These are phyloP conservation scores for Spea multiplicata DNA, from an alignment of 2,113 vertebrate genomes.

Conservation along the genomic window DNA sequence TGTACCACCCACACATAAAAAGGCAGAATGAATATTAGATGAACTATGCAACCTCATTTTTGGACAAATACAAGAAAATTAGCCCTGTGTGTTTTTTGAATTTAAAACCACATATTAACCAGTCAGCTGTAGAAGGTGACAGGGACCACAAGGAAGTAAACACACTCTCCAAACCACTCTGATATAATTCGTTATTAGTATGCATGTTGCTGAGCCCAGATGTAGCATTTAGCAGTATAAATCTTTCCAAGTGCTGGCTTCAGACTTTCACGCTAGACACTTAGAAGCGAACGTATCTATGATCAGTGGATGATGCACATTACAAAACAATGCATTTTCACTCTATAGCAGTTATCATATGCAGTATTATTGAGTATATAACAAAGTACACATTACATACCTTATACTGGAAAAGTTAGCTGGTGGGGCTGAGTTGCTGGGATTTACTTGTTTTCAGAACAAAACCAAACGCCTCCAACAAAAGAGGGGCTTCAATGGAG, in stretches of 20 bases:
- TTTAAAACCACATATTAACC: constrained; percentile 86
- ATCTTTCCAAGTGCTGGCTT: constrained; percentile 79
- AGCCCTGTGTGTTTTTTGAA: constrained; percentile 88
- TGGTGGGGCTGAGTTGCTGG: no score
- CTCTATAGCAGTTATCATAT: constrained; percentile 63
- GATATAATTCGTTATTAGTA: constrained; percentile 93
- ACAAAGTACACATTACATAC: constrained; percentile 57
- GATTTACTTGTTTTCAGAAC: no score
- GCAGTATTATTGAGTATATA: constrained; percentile 62
- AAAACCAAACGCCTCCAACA: no score
- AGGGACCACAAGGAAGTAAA: constrained; percentile 88
- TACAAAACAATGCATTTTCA: constrained; percentile 71
- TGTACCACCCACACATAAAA: constrained; percentile 85
- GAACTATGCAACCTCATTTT: constrained; percentile 89
- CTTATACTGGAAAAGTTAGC: no score
- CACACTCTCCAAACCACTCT: constrained; percentile 83
- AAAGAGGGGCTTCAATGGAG: no score
- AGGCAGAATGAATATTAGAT: constrained; percentile 77
- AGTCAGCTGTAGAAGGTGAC: constrained; percentile 85
- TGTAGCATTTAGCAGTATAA: constrained; percentile 90
- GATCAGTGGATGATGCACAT: constrained; percentile 69
- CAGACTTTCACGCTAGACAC: constrained; percentile 74
- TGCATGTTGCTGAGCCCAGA: constrained; percentile 92
- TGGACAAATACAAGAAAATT: constrained; percentile 90
- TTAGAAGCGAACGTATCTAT: constrained; percentile 62